Percentiles rank a stretch among this genome's conserved stretches.
phyloP scores from a whole-genome alignment of 2,888 invertebrate species.

The Geophilus truncorum region DNA sequence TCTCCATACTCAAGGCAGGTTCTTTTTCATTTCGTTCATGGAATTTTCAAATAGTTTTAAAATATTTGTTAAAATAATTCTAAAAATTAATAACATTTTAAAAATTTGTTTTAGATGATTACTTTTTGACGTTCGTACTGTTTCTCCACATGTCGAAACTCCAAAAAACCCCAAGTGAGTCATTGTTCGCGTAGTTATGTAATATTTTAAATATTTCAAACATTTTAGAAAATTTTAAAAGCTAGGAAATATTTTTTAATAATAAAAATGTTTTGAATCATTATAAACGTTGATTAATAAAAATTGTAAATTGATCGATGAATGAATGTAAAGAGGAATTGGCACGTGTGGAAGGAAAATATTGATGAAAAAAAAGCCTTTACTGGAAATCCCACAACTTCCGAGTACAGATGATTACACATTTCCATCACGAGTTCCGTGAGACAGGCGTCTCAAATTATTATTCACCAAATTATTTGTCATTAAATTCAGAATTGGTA shows the following conservation, averaged over 20 bases:
- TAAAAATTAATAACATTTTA: not conserved
- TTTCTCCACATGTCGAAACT: too few species aligned
- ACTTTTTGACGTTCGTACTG: too few species aligned
- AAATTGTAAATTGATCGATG: not conserved
- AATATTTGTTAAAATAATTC: not conserved
- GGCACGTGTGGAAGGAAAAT: not conserved
- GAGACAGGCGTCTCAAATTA: not conserved
- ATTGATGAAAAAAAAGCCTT: not conserved
- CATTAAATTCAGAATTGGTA: not conserved
- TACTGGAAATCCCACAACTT: constrained; percentile 2
- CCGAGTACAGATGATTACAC: constrained; percentile 21
- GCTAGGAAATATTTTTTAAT: not conserved
- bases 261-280: not conserved
- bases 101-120: too few species aligned
- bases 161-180: not conserved
- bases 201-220: not conserved
- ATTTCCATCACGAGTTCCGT: not conserved
- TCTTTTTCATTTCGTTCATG: not conserved
- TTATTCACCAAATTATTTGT: constrained; percentile 3
- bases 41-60: not conserved
- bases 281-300: not conserved
- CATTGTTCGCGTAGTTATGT: not conserved
- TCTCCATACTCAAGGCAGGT: not conserved
- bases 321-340: not conserved
- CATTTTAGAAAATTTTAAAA: not conserved